These are phyloP conservation scores for Heliconius erato DNA, from an alignment of 2,888 invertebrate species.

Conservation along the genomic window DNA sequence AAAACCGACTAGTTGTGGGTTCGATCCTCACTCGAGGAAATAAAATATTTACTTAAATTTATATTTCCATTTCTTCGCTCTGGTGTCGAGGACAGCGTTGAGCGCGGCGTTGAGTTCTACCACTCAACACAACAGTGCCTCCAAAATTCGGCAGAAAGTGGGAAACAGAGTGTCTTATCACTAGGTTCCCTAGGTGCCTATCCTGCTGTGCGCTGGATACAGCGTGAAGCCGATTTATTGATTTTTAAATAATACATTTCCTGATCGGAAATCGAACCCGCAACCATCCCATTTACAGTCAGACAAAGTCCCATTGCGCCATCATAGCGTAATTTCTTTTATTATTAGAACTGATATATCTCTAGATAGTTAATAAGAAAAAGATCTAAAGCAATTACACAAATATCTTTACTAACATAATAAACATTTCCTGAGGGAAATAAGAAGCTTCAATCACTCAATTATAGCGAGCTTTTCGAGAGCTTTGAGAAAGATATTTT, in stretches of 20 bases:
- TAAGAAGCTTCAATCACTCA: background rate
- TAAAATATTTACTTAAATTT: too few relatives aligned
- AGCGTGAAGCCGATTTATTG: too few relatives aligned
- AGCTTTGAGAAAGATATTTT: background rate
- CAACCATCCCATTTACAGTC: background rate
- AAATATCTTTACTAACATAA: background rate
- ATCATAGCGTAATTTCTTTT: background rate
- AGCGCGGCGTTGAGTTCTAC: too few relatives aligned
- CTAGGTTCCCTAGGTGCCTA: too few relatives aligned
- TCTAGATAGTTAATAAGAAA: background rate
- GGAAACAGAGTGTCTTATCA: too few relatives aligned
- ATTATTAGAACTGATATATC: background rate
- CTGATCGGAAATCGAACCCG: background rate
- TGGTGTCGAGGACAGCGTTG: too few relatives aligned
- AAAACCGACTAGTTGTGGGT: too few relatives aligned
- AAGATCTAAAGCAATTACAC: background rate
- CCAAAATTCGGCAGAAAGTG: too few relatives aligned
- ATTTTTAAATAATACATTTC: background rate
- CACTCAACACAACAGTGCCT: too few relatives aligned
- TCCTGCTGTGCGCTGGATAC: too few relatives aligned
- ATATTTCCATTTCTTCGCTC: too few relatives aligned
- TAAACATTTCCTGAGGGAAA: background rate
- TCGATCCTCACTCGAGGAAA: too few relatives aligned
- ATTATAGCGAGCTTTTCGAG: background rate
- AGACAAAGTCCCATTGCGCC: background rate